These are phyloP conservation scores for Falco naumanni DNA, from an alignment of 2,797 vertebrate species.

Conservation along the genomic window DNA sequence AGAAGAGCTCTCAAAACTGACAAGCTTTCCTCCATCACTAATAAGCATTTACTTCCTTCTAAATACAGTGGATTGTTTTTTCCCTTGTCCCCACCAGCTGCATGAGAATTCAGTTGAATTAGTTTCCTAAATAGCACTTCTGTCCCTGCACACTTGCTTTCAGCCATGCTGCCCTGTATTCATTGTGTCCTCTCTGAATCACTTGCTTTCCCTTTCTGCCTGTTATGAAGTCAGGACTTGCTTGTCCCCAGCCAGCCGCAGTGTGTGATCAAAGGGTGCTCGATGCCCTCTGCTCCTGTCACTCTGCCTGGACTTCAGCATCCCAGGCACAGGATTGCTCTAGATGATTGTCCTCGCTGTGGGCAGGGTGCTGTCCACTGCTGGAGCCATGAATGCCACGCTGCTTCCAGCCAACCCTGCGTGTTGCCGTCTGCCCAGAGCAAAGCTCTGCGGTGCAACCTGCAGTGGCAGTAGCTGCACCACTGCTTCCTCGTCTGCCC, in stretches of 20 bases:
- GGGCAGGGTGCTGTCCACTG: neutral
- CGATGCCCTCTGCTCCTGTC: accelerated
- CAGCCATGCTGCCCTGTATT: neutral
- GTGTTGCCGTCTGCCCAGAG: accelerated
- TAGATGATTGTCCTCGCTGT: neutral
- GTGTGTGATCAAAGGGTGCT: neutral
- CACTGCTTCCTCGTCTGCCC: neutral
- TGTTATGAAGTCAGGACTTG: neutral
- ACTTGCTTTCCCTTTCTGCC: neutral
- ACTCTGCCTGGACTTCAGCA: neutral
- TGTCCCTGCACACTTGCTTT: neutral
- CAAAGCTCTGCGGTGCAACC: neutral
- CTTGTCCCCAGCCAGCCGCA: neutral
- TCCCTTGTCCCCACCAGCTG: neutral
- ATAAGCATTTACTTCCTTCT: neutral
- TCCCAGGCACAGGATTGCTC: neutral
- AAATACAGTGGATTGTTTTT: neutral
- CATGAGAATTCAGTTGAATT: neutral
- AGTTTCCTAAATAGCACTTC: neutral
- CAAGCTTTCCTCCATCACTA: neutral
- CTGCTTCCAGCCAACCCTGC: accelerated
- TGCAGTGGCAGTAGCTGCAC: accelerated
- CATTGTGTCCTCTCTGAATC: neutral
- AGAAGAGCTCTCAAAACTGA: neutral
- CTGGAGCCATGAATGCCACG: neutral